These are phyloP conservation scores for Tapera naevia DNA, from an alignment of 2,797 vertebrate genomes.

Conservation along the genomic window DNA sequence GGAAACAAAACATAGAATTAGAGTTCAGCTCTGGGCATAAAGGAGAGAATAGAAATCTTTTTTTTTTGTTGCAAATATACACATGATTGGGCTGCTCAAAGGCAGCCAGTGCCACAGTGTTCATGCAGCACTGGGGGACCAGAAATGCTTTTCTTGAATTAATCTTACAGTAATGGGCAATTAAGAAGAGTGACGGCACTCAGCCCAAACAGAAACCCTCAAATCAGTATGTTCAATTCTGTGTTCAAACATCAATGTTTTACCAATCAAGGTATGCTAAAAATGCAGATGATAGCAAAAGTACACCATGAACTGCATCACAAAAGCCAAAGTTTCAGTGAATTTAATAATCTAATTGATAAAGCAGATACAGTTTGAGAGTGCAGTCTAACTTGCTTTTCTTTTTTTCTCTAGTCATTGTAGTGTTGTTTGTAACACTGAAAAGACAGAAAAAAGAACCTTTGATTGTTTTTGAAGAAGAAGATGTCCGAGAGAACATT, in stretches of 20 bases:
- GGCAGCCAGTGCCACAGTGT: background rate
- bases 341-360: background rate
- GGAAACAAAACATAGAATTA: background rate
- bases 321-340: background rate
- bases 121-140: background rate
- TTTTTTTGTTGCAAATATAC: background rate
- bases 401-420: constrained; percentile 76
- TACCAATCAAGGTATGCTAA: background rate
- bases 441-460: constrained; percentile 96
- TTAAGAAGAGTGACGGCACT: background rate
- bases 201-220: background rate
- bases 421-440: constrained; percentile 93
- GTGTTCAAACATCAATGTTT: background rate
- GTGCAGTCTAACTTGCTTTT: background rate
- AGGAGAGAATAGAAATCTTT: background rate
- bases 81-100: background rate
- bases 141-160: background rate
- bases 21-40: background rate
- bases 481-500: constrained; percentile 96
- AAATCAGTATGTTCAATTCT: background rate
- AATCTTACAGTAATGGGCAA: background rate
- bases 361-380: background rate
- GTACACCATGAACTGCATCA: background rate
- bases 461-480: constrained; percentile 94
- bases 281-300: background rate